Base-by-base conservation (phyloP, 2,797 vertebrate species). In the Peromyscus aztecus region DNA sequence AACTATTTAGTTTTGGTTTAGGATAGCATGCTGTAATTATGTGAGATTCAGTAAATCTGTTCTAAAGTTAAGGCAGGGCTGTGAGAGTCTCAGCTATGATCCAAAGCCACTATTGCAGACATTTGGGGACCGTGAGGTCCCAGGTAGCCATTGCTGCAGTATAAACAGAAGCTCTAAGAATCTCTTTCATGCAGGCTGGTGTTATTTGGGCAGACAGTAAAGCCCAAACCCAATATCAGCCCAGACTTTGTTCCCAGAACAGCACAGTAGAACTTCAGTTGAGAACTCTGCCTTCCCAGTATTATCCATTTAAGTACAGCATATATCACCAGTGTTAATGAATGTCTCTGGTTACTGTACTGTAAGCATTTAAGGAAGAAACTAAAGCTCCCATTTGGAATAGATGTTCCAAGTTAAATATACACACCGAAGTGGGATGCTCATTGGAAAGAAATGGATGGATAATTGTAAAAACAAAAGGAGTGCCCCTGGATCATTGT, bases 1-100 rank as follows among this genome's bases (percentile, higher is more conserved):
- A 92, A 81, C n/a, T 52, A 81, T 87, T 95, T 61, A 31, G 63
- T 67, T 94, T 65, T 95, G 29, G 31, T 49, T 89, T 86, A 63
- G 19, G 19, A 6, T 59, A 24, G 24, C 27, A 78, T 31, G 73
- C 0, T 37, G 9, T 52, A 46, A 75, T 81, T 27, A 37, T 1
- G 6, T 40, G 1, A 14, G 13, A 40, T 21, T 75, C 13, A n/a
- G 52, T 37, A 84, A 61, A 31, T 78, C 27, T 71, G 27, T 52
- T 81, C 8, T 83, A 40, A 27, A 84, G 84, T n/a, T 61, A 37
- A 93, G 17, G 7, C 4, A 61, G n/a, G 6, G 0, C 11, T 1
- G 4, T 9, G 0, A 19, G 29, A 76, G 4, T 34, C 24, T 69
- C 16, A 31, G 2, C 13, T 84, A 14, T 29, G 19, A 92, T 29